Evolutionary conservation across 2,888 invertebrate species (phyloP), one percentile per base, ranked within the genome.

Genomic region (Melinopterus prodromus): DNA sequence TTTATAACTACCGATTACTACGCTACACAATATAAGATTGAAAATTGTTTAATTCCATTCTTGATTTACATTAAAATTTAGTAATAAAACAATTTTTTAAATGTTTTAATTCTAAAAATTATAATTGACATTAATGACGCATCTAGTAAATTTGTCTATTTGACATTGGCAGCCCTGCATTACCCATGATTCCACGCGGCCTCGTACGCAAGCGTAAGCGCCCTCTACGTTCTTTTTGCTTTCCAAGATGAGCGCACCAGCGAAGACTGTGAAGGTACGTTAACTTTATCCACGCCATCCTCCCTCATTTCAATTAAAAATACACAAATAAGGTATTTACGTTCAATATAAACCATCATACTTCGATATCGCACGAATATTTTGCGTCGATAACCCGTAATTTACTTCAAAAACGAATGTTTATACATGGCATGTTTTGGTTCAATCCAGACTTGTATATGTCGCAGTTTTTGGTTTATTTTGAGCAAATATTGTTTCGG

Each of bases 171-270:
- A 53, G 53, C 53, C 9, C 53, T 12, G 53, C 53, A 53, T 53
- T 53, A 53, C 53, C 53, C 53, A 53, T 53, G 53, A 9, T 53
- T 12, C 53, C 53, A 53, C 53, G 53, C 53, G 53, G 53, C 53
- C 5, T 7, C 53, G 53, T 53, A 53, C 53, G 53, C 12, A 7
- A 53, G 53, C 53, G 53, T 12, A 53, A 53, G 53, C 53, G 53
- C 53, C 53, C 53, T 53, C 53, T 53, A 53, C 53, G 53, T 53
- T 53, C 53, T 53, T 53, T 53, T 53, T 53, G 53, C 53, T 53
- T 53, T 53, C 53, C 53, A 53, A 53, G 53, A 53, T 53, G 53
- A 53, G 53, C 53, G 53, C 53, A 53, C 53, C 53, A 53, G 53
- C 53, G 53, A 53, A 53, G 53, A 53, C 53, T 53, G 53, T 53